phyloP scores from a whole-genome alignment of 2,113 vertebrate genomes.

The Menura novaehollandiae region DNA sequence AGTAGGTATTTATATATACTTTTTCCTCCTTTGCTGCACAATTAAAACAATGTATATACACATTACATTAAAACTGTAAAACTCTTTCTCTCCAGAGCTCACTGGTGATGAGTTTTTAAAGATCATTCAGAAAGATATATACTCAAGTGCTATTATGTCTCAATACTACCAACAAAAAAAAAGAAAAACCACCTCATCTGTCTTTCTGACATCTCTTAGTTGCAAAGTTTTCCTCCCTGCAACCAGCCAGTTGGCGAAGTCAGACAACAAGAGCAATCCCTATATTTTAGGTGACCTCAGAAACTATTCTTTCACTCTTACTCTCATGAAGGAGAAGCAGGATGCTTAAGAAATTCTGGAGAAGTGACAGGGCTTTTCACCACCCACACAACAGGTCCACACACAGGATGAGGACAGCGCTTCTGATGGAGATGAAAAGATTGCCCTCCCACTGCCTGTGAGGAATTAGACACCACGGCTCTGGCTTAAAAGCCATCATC shows the following conservation, averaged over 20 bases:
- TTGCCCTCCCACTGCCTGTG: not conserved
- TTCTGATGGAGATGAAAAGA: not conserved
- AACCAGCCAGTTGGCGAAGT: not conserved
- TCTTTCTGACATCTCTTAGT: not conserved
- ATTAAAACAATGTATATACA: not conserved
- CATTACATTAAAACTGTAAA: not conserved
- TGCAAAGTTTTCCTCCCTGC: not conserved
- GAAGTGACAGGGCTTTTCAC: not conserved
- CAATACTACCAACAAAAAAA: not conserved
- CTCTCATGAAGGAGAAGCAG: not conserved
- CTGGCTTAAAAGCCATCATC: not conserved
- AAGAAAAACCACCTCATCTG: not conserved
- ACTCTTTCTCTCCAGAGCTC: not conserved
- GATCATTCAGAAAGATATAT: not conserved
- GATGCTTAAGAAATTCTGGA: not conserved
- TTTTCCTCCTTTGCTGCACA: not conserved
- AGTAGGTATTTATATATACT: not conserved
- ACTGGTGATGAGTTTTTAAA: not conserved
- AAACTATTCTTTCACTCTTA: not conserved
- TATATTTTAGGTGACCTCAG: not conserved
- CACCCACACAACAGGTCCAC: not conserved
- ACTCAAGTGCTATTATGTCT: not conserved
- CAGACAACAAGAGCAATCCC: not conserved
- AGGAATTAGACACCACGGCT: not conserved
- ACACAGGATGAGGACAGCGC: accelerated